Evolutionary conservation across 2,888 invertebrate genomes (phyloP).

Genomic region (Acheta domesticus): DNA sequence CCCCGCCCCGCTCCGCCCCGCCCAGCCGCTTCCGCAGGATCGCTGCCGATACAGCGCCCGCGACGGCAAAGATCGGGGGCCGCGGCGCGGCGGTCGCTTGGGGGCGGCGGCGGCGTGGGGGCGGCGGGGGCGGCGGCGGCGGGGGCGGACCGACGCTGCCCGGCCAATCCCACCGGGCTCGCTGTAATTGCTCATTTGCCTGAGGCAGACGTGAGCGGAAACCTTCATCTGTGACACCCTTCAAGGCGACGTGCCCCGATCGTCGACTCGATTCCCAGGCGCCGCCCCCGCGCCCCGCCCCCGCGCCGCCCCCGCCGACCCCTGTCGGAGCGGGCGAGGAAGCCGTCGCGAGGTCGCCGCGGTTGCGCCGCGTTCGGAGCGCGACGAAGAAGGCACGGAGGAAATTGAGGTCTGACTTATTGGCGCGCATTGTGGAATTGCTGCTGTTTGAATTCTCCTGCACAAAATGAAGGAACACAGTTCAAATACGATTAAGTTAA

Average conservation of each 20-base stretch:
- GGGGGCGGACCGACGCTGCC: not conserved
- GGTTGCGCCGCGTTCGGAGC: too few species aligned
- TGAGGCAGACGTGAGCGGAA: conserved; percentile 10
- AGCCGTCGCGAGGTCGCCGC: too few species aligned
- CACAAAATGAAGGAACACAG: too few species aligned
- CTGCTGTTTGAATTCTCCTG: too few species aligned
- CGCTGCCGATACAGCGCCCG: too few species aligned
- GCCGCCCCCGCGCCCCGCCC: not conserved
- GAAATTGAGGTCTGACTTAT: too few species aligned
- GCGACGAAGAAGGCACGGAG: too few species aligned
- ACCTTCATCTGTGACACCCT: not conserved
- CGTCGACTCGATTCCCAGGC: not conserved
- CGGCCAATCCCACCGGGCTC: not conserved
- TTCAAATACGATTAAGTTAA: too few species aligned
- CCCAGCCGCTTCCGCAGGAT: too few species aligned
- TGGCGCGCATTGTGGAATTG: too few species aligned
- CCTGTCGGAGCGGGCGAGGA: not conserved
- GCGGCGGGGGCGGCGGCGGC: not conserved
- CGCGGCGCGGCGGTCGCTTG: not conserved
- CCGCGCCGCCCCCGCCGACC: not conserved
- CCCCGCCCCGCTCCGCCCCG: too few species aligned
- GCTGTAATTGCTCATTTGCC: conserved; percentile 2
- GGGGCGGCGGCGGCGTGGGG: not conserved
- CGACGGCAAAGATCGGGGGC: too few species aligned
- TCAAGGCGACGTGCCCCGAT: not conserved